These are phyloP conservation scores for Rhagonycha fulva DNA, from an alignment of 2,888 invertebrate species.

Conservation along the genomic window DNA sequence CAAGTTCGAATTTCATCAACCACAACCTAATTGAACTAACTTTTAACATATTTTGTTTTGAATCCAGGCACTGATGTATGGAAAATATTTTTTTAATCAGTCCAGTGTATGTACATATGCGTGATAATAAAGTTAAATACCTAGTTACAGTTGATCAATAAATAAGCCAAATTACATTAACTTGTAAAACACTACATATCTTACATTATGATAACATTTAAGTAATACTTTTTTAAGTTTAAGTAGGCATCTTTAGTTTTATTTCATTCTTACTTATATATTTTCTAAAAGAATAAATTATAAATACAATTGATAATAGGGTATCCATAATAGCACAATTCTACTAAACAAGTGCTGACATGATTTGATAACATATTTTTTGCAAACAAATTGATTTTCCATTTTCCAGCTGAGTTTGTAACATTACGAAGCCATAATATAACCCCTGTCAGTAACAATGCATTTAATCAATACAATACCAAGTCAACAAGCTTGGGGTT, in stretches of 20 bases:
- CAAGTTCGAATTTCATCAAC: conserved; percentile 1
- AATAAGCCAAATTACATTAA: not conserved
- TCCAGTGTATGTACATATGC: conserved; percentile 49
- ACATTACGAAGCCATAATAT: not conserved
- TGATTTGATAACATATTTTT: no score
- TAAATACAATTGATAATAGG: not conserved
- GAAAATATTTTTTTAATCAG: conserved; percentile 47
- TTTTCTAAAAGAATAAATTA: not conserved
- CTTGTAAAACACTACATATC: not conserved
- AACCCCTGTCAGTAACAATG: not conserved
- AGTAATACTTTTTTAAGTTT: not conserved
- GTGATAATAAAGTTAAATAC: conserved; percentile 33
- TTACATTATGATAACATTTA: not conserved
- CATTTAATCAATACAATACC: not conserved
- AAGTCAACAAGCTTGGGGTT: not conserved
- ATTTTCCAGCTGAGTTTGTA: not conserved
- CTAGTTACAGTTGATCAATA: not conserved
- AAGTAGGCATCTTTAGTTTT: not conserved
- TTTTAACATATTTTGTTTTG: conserved; percentile 36
- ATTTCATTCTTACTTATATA: not conserved
- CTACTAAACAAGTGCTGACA: not conserved
- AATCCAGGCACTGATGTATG: conserved; percentile 51
- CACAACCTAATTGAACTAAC: conserved; percentile 29
- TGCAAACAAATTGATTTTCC: no score
- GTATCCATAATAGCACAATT: not conserved